phyloP scores from a whole-genome alignment of 2,888 invertebrate genomes.

The Drosophila subsilvestris region DNA sequence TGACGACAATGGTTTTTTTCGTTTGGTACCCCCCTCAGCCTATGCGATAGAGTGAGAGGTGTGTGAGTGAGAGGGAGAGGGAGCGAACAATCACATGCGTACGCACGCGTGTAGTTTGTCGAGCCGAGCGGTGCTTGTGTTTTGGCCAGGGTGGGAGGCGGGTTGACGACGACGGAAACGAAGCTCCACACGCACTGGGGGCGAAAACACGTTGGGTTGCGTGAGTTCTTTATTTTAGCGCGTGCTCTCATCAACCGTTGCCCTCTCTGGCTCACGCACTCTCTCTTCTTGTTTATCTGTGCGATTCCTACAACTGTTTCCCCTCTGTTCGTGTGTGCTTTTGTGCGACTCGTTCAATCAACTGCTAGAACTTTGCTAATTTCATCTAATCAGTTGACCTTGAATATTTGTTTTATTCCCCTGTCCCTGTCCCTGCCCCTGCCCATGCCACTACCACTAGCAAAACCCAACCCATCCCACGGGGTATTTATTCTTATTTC shows the following conservation, averaged over 20 bases:
- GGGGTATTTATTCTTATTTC: conserved; percentile 64
- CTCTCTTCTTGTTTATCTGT: too few species aligned
- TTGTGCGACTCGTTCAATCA: conserved; percentile 56
- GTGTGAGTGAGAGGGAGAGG: background rate
- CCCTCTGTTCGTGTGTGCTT: conserved; percentile 2
- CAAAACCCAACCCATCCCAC: conserved; percentile 5
- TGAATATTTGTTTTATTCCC: conserved; percentile 70
- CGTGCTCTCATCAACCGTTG: conserved; percentile 67
- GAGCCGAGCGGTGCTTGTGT: conserved; percentile 2
- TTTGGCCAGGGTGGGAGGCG: background rate
- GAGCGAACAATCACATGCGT: conserved; percentile 46
- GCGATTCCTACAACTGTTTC: too few species aligned
- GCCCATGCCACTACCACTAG: too few species aligned
- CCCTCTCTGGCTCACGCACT: conserved; percentile 3
- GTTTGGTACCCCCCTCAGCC: conserved; percentile 3
- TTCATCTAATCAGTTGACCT: conserved; percentile 81
- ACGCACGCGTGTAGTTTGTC: conserved; percentile 53
- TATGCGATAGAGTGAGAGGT: too few species aligned
- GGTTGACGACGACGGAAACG: background rate
- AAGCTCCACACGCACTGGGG: conserved; percentile 61
- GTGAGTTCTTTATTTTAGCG: conserved; percentile 69
- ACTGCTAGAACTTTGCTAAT: conserved; percentile 75
- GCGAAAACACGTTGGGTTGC: conserved; percentile 46
- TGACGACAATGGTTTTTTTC: conserved; percentile 49
- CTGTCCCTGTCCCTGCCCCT: background rate